These are phyloP conservation scores for Drosophila arizonae DNA, from an alignment of 1,140 invertebrate species.

Conservation along the genomic window DNA sequence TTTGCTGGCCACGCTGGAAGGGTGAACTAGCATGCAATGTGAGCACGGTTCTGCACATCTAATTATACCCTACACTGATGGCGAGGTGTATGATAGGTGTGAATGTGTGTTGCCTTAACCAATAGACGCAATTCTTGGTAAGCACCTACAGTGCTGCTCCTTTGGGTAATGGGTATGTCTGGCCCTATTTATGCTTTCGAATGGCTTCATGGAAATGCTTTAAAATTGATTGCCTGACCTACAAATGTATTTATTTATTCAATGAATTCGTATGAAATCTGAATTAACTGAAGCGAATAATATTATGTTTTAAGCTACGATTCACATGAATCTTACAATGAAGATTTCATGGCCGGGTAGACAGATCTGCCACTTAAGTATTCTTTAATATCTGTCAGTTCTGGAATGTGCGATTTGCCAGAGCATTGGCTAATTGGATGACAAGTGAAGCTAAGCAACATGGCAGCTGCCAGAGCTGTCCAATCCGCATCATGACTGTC, in stretches of 20 bases:
- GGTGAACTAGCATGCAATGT: constrained; percentile 19
- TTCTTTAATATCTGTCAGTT: not conserved
- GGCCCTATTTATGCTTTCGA: not conserved
- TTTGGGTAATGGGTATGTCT: too few species aligned
- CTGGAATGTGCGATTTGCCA: constrained; percentile 23
- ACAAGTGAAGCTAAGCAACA: constrained; percentile 24
- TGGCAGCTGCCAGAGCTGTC: constrained; percentile 33
- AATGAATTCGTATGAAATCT: too few species aligned
- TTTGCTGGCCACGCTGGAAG: constrained; percentile 7
- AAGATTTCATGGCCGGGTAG: not conserved
- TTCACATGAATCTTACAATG: too few species aligned
- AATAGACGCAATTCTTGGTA: not conserved
- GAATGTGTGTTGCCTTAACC: not conserved
- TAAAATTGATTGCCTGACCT: too few species aligned
- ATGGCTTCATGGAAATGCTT: not conserved
- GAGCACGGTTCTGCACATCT: not conserved
- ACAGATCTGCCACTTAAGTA: not conserved
- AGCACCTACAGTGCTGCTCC: not conserved
- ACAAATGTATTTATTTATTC: too few species aligned
- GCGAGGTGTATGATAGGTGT: not conserved
- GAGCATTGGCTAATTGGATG: constrained; percentile 35
- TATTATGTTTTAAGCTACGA: too few species aligned
- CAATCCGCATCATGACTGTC: constrained; percentile 23
- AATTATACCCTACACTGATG: constrained; percentile 8
- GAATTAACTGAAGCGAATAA: too few species aligned